These are phyloP conservation scores for Apostichopus parvimensis DNA, from an alignment of 35 echinoderm and acorn worm genomes.

Conservation along the genomic window DNA sequence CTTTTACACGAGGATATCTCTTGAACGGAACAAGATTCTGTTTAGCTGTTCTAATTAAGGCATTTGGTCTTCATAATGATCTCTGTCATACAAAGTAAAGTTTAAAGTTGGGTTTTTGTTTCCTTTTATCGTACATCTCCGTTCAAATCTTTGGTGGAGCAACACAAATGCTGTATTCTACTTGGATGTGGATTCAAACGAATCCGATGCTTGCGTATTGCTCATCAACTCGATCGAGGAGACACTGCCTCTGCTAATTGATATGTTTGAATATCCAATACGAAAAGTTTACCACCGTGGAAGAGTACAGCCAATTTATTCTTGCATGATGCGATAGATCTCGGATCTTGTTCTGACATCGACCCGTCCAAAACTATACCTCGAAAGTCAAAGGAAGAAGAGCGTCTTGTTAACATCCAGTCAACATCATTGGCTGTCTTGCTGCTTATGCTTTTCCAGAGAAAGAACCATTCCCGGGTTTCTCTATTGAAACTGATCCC, in stretches of 20 bases:
- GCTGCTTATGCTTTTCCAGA: slow-evolving; percentile 36
- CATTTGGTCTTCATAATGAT: too few species aligned
- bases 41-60: too few species aligned
- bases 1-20: too few species aligned
- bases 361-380: slow-evolving; percentile 12
- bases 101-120: too few species aligned
- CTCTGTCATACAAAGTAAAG: too few species aligned
- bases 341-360: slow-evolving; percentile 17
- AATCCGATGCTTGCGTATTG: too few species aligned
- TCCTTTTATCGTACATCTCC: too few species aligned
- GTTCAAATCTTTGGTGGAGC: too few species aligned
- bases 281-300: slow-evolving; percentile 13
- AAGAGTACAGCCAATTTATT: slow-evolving; percentile 31
- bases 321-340: background rate
- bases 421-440: background rate
- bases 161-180: too few species aligned
- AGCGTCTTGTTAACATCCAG: slow-evolving; percentile 13
- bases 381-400: slow-evolving; percentile 20
- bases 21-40: too few species aligned
- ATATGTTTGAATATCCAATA: background rate
- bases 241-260: background rate
- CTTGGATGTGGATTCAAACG: too few species aligned
- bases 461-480: slow-evolving; percentile 24
- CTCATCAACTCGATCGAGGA: background rate
- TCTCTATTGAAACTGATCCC: slow-evolving; percentile 11